These are phyloP conservation scores for Timema podura DNA, from an alignment of 2,888 invertebrate genomes.

Conservation along the genomic window DNA sequence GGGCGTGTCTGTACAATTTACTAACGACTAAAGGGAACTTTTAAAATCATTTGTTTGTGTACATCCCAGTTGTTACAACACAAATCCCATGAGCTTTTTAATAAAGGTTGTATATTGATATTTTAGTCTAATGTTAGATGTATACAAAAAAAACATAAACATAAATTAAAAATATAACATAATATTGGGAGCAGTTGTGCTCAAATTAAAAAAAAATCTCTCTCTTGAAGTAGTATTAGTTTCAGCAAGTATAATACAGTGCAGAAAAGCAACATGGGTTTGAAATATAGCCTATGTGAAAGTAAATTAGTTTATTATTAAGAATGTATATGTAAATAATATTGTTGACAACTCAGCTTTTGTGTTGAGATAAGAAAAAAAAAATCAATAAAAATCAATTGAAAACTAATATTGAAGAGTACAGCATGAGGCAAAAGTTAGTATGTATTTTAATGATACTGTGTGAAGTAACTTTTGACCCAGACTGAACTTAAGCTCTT, in stretches of 20 bases:
- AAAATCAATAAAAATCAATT: not conserved
- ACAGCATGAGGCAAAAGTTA: too few relatives aligned
- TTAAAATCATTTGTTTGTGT: not conserved
- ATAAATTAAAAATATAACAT: not conserved
- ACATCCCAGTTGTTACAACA: slow-evolving; percentile 1
- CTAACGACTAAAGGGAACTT: too few relatives aligned
- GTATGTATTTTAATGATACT: too few relatives aligned
- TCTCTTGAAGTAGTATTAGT: slow-evolving; percentile 8
- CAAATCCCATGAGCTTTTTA: slow-evolving; percentile 12
- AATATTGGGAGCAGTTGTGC: not conserved
- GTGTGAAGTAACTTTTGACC: too few relatives aligned
- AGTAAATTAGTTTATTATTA: slow-evolving; percentile 18
- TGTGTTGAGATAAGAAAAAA: slow-evolving; percentile 21
- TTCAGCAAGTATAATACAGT: not conserved
- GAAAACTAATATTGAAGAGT: too few relatives aligned
- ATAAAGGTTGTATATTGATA: slow-evolving; percentile 11
- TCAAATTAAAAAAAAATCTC: not conserved
- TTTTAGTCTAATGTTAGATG: slow-evolving; percentile 12
- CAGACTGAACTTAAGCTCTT: too few relatives aligned
- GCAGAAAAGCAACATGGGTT: not conserved
- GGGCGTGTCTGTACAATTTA: too few relatives aligned
- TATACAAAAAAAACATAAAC: slow-evolving; percentile 2
- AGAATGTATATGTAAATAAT: slow-evolving; percentile 20
- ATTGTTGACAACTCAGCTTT: slow-evolving; percentile 23
- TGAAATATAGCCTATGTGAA: slow-evolving; percentile 3